phyloP scores from a whole-genome alignment of 2,113 vertebrate species.

The Onychostruthus taczanowskii region DNA sequence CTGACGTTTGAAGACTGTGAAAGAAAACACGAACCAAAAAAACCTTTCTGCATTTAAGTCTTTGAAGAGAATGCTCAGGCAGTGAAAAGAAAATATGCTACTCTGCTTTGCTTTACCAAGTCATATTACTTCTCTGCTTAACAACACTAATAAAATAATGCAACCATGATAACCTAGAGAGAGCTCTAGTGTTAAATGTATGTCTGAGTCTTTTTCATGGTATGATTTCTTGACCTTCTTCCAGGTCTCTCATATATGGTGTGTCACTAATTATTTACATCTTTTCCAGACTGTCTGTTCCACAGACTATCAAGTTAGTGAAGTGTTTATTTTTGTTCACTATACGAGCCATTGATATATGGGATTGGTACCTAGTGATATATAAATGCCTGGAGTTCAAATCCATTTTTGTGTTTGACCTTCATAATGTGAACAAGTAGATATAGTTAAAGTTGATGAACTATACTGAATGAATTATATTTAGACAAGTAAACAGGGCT shows the following conservation, averaged over 20 bases:
- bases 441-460: slow-evolving; percentile 22
- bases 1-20: not conserved
- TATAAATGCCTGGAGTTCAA: not conserved
- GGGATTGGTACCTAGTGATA: not conserved
- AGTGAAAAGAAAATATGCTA: not conserved
- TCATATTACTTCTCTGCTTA: not conserved
- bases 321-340: slow-evolving; percentile 38
- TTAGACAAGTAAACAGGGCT: slow-evolving; percentile 3
- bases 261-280: slow-evolving; percentile 24
- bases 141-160: slow-evolving; percentile 10
- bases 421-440: slow-evolving; percentile 26
- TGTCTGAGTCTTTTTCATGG: not conserved
- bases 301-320: slow-evolving; percentile 12
- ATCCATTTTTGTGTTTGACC: slow-evolving; percentile 17
- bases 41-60: not conserved
- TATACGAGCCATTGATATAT: not conserved
- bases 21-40: not conserved
- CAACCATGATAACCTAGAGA: not conserved
- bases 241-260: not conserved
- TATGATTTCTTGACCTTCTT: slow-evolving; percentile 28
- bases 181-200: not conserved
- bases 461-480: slow-evolving; percentile 29
- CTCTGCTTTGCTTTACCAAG: not conserved
- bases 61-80: not conserved
- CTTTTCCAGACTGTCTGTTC: slow-evolving; percentile 3